Evolutionary conservation across 1,140 invertebrate genomes (phyloP).

Genomic region (Eriosoma lanigerum): DNA sequence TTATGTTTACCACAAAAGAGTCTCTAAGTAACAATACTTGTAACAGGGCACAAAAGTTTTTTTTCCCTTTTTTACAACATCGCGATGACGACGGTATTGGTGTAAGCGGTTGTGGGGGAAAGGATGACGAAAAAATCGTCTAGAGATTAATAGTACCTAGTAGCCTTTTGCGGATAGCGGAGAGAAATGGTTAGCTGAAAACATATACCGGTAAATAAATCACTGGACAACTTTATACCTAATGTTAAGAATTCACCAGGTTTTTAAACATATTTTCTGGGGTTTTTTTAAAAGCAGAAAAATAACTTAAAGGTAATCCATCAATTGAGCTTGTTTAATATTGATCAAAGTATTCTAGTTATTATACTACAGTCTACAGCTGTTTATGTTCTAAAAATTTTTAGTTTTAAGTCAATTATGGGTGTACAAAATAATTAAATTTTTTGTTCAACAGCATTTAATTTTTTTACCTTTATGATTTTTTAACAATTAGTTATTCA

Average conservation of each 20-base stretch:
- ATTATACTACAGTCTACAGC: background rate
- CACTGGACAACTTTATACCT: constrained; percentile 21
- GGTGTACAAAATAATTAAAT: too few species aligned
- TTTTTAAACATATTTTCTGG: constrained; percentile 23
- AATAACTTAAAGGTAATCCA: constrained; percentile 24
- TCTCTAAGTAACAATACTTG: constrained; percentile 36
- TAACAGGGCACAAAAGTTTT: constrained; percentile 32
- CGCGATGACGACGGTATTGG: background rate
- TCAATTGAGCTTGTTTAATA: background rate
- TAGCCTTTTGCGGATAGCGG: constrained; percentile 24
- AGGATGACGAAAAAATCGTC: constrained; percentile 16
- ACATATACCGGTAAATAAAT: constrained; percentile 32
- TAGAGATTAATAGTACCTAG: constrained; percentile 49
- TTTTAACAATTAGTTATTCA: background rate
- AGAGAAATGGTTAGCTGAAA: constrained; percentile 18
- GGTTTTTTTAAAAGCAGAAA: constrained; percentile 30
- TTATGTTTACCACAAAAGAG: constrained; percentile 44
- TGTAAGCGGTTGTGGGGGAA: background rate
- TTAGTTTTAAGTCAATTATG: too few species aligned
- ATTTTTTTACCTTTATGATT: background rate
- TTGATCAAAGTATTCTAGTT: constrained; percentile 3
- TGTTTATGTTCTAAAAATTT: constrained; percentile 1
- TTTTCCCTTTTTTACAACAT: constrained; percentile 44
- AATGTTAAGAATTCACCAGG: constrained; percentile 20
- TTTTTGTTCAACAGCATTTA: too few species aligned